Evolutionary conservation across 2,888 invertebrate species (phyloP), one percentile per base, ranked within the genome.

Genomic region (Apamea crenata): DNA sequence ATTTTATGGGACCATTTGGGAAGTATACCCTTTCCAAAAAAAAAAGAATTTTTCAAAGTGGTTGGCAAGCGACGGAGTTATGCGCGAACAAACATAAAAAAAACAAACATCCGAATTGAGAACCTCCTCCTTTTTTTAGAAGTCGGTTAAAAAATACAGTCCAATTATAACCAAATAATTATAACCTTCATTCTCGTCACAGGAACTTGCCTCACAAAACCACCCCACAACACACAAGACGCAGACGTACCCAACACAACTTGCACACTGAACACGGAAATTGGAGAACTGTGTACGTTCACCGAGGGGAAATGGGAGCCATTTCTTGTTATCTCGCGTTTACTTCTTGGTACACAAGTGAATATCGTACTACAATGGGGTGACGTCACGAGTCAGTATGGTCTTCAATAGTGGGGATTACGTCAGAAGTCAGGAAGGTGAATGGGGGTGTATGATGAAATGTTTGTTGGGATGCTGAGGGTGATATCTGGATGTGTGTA

Each of bases 231-330:
- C 25, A 59, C 8, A 25, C 6, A 47, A 18, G n/a, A 66, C 61
- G 53, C 59, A 68, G 36, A 50, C 25, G 21, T 44, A n/a, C 67
- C 32, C 10, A 18, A 80, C 47, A 59, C 61, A 74, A 72, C 83
- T 59, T 71, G 59, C 68, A 72, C 72, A 73, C 36, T 44, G 29
- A 87, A 79, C n/a, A 77, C 85, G 90, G 90, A 89, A 89, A 89
- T 89, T 87, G 88, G 82, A 87, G 85, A 84, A 86, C 82, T 81
- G 76, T 88, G 87, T 86, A 74, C 68, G 85, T 76, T 89, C 82
- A 82, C 68, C 44, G n/a, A 65, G 40, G 76, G 88, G 90, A 89
- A 88, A 88, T 89, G 79, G 84, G 59, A 81, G 74, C 83, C 74
- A 83, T 87, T 85, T 83, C 86, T 79, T 75, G 89, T 71, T 87